Conservation (phyloP, 2,888 invertebrate species). For the Coelogynopora nodosa region DNA sequence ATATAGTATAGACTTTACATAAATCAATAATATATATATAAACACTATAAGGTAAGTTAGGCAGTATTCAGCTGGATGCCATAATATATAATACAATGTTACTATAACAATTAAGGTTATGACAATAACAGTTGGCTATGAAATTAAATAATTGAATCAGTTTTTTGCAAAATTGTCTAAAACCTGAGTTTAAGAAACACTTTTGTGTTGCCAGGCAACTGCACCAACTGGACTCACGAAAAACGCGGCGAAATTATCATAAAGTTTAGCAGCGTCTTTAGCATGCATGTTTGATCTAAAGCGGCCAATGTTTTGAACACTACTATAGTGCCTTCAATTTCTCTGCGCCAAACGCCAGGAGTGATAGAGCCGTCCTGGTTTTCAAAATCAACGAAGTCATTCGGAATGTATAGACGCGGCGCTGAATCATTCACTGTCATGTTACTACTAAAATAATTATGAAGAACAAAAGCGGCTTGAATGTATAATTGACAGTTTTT, state of each 20-base stretch:
- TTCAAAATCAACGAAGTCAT: conserved; percentile 17
- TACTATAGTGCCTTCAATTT: background rate
- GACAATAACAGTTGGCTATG: background rate
- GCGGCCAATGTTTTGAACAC: background rate
- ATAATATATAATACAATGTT: too few species aligned
- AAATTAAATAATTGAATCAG: background rate
- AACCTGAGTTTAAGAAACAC: background rate
- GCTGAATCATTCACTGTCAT: background rate
- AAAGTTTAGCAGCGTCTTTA: background rate
- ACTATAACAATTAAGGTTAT: background rate
- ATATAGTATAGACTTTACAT: too few species aligned
- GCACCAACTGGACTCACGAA: background rate
- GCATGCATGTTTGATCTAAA: background rate
- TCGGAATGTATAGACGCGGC: background rate
- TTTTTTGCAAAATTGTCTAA: background rate
- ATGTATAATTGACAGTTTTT: background rate
- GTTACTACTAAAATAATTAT: background rate
- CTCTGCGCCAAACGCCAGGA: background rate
- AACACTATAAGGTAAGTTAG: too few species aligned
- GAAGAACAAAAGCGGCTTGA: background rate
- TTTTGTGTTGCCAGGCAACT: background rate
- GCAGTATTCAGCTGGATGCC: too few species aligned
- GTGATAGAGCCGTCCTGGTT: background rate
- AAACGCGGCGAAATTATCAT: background rate
- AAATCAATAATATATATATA: too few species aligned